Evolutionary conservation across 2,113 vertebrate genomes (phyloP).

Genomic region (Tonatia bakeri): DNA sequence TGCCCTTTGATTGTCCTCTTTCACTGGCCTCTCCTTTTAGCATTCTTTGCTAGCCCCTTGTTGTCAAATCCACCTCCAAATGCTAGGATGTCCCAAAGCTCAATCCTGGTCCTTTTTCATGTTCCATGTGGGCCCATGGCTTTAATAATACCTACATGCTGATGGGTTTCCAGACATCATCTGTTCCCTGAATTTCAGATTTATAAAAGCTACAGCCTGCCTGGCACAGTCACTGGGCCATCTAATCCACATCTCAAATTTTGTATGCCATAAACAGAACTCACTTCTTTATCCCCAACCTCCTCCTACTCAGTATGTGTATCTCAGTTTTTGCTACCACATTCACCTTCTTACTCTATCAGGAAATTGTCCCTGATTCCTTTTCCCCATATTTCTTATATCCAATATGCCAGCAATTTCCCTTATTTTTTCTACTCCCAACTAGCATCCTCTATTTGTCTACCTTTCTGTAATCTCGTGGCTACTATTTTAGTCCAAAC

Average conservation of each 20-base stretch:
- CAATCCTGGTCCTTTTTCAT: background rate
- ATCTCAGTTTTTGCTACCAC: background rate
- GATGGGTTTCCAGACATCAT: background rate
- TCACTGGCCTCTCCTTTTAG: background rate
- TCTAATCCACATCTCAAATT: background rate
- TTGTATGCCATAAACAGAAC: background rate
- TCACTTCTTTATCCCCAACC: background rate
- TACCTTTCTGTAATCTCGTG: background rate
- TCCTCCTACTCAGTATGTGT: background rate
- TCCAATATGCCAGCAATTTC: background rate
- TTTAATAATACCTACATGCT: background rate
- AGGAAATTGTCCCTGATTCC: background rate
- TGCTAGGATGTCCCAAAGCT: background rate
- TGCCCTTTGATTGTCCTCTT: background rate
- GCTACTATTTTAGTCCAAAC: background rate
- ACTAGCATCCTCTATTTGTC: background rate
- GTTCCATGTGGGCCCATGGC: background rate
- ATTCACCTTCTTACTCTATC: background rate
- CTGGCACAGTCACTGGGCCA: background rate
- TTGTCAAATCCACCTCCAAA: background rate
- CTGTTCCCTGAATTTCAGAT: background rate
- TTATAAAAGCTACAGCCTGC: background rate
- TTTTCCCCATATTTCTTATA: background rate
- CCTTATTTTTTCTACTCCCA: background rate
- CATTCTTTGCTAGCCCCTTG: background rate